phyloP scores from a whole-genome alignment of 2,888 invertebrate species.

The Cataglyphis altisquamis region DNA sequence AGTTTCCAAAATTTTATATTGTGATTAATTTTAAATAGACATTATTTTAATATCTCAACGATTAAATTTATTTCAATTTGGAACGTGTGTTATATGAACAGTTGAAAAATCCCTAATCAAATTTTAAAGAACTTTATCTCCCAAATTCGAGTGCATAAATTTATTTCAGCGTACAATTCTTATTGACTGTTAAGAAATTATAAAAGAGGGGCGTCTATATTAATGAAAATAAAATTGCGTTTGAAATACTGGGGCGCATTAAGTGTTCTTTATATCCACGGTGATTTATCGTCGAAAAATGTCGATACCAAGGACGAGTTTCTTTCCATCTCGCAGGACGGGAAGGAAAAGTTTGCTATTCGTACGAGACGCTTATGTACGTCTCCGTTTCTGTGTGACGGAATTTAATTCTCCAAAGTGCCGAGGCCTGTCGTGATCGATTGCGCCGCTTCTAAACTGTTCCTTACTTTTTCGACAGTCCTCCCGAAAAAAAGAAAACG shows the following conservation, averaged over 20 bases:
- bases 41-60: not conserved
- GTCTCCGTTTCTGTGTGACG: constrained; percentile 45
- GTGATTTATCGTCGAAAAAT: constrained; percentile 51
- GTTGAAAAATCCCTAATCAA: not conserved
- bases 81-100: not conserved
- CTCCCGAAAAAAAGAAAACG: constrained; percentile 1
- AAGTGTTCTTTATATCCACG: constrained; percentile 48
- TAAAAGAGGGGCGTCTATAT: constrained; percentile 7
- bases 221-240: constrained; percentile 47
- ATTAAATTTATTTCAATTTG: not conserved
- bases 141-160: not conserved
- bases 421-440: constrained; percentile 68
- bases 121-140: not conserved
- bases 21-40: not conserved
- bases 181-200: not conserved
- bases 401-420: constrained; percentile 64
- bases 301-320: constrained; percentile 53
- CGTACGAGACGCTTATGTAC: constrained; percentile 52
- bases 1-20: not conserved
- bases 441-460: constrained; percentile 62
- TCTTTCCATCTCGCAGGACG: constrained; percentile 42
- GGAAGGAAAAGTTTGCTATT: constrained; percentile 53
- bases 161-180: not conserved
- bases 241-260: constrained; percentile 33
- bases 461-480: constrained; percentile 39